Percentiles rank a stretch among this genome's conserved stretches.
These are phyloP conservation scores for Dinocampus coccinellae DNA, from an alignment of 2,888 invertebrate genomes.

Conservation along the genomic window DNA sequence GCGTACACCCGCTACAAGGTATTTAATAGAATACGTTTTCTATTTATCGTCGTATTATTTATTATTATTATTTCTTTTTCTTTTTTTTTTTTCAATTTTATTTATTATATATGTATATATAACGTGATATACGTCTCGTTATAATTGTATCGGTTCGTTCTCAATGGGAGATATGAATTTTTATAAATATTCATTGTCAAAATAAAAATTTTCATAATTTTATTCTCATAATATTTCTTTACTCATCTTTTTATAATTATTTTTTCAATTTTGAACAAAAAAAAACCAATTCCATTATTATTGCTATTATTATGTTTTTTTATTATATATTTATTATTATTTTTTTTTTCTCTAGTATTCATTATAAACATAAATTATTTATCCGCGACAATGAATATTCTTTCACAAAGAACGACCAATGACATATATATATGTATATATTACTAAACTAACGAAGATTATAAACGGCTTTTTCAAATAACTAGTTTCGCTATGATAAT, in stretches of 20 bases:
- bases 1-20: constrained; percentile 63
- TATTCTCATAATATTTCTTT: not conserved
- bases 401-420: constrained; percentile 40
- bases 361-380: not conserved
- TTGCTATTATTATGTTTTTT: too few relatives aligned
- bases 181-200: not conserved
- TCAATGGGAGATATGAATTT: constrained; percentile 54
- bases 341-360: too few relatives aligned
- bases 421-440: constrained; percentile 30
- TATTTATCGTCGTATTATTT: constrained; percentile 59
- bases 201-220: not conserved
- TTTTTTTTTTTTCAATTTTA: too few relatives aligned
- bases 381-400: too few relatives aligned
- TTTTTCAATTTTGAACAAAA: too few relatives aligned
- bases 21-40: constrained; percentile 61
- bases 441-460: constrained; percentile 44
- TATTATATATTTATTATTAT: too few relatives aligned
- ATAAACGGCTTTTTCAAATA: constrained; percentile 43
- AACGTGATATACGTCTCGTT: constrained; percentile 62
- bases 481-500: constrained; percentile 41
- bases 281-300: too few relatives aligned
- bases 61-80: constrained; percentile 25
- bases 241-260: not conserved
- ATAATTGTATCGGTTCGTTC: constrained; percentile 61
- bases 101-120: constrained; percentile 57